Evolutionary conservation across 2,797 vertebrate species (phyloP).

Genomic region (Acanthis flammea): DNA sequence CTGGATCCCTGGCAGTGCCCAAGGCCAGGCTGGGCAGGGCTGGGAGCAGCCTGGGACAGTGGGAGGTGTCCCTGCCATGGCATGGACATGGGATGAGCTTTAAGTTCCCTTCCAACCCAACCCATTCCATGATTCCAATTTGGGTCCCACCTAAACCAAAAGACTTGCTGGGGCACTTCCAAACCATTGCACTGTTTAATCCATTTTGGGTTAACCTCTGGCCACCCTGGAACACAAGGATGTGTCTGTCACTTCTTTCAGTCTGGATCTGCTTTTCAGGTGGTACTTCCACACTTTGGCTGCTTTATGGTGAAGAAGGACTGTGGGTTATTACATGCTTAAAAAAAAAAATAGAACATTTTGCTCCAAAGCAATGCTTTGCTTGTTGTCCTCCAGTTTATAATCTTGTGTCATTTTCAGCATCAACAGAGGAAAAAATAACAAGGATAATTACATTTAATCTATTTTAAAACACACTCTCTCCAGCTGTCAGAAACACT

Average conservation of each 20-base stretch:
- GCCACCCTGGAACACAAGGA: neutral
- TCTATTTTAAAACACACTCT: neutral
- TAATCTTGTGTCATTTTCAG: neutral
- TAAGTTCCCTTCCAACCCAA: neutral
- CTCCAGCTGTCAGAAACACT: neutral
- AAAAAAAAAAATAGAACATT: neutral
- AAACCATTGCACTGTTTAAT: neutral
- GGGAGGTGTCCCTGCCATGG: neutral
- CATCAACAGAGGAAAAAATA: neutral
- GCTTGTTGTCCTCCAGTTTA: neutral
- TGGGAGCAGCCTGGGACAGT: rapidly evolving
- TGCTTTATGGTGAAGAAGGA: neutral
- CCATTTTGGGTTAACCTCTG: neutral
- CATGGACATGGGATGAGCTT: neutral
- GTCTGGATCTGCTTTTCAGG: neutral
- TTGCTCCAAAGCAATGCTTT: neutral
- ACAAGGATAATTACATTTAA: neutral
- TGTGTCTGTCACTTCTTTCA: neutral
- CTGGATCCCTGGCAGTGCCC: neutral
- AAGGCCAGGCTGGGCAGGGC: rapidly evolving
- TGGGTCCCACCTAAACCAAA: neutral
- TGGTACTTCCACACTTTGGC: neutral
- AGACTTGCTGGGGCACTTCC: neutral
- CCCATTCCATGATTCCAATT: neutral
- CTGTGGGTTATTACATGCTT: neutral